A percentile compares a stretch with the other conserved stretches of the same genome.
Conservation (phyloP, 2,888 invertebrate species). For the Parelbella ahira region DNA sequence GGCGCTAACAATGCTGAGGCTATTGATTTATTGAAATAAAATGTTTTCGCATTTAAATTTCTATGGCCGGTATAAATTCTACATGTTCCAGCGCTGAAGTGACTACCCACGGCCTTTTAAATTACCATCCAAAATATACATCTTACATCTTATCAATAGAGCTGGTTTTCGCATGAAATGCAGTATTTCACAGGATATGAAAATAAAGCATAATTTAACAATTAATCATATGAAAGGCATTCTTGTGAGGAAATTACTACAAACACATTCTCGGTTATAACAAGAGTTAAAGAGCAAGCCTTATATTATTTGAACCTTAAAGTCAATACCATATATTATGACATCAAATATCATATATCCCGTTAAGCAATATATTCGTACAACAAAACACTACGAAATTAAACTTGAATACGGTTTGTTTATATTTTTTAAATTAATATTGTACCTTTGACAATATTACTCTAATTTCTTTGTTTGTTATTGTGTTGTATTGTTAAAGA, state of each 20-base stretch:
- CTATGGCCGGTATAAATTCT: constrained; percentile 11
- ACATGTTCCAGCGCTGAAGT: background rate
- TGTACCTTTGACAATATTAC: too few relatives aligned
- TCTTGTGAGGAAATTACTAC: constrained; percentile 18
- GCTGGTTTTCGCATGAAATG: constrained; percentile 4
- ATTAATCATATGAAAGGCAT: constrained; percentile 15
- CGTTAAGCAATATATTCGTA: background rate
- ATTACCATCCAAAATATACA: constrained; percentile 1
- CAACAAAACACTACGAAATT: too few relatives aligned
- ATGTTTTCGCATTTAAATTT: constrained; percentile 17
- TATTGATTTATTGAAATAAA: constrained; percentile 20
- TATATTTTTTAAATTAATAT: too few relatives aligned
- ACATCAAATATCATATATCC: background rate
- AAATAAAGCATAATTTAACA: constrained; percentile 15
- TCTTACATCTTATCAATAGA: constrained; percentile 3
- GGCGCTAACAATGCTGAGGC: constrained; percentile 12
- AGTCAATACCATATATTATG: background rate
- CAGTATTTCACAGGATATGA: background rate
- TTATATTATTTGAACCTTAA: constrained; percentile 10
- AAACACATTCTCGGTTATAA: constrained; percentile 15
- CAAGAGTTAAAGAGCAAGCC: constrained; percentile 3
- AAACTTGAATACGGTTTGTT: too few relatives aligned
- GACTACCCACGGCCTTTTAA: constrained; percentile 10
- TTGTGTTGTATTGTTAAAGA: too few relatives aligned
- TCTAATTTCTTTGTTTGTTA: too few relatives aligned